Percentiles rank a stretch among this genome's conserved stretches.
phyloP scores from a whole-genome alignment of 2,888 invertebrate species.

The Abrostola triplasia region DNA sequence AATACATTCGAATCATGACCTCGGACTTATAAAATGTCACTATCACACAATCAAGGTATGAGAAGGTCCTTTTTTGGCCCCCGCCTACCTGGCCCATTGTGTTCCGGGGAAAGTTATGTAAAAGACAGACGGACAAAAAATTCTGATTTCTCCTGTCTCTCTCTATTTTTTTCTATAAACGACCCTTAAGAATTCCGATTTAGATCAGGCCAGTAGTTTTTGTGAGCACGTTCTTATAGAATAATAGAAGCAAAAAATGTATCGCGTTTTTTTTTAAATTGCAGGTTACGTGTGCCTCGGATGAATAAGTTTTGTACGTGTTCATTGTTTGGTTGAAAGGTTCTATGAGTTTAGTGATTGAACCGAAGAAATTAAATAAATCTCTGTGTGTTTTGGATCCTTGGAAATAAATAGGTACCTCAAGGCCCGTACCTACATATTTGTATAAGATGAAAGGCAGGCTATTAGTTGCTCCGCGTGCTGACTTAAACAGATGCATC shows the following conservation, averaged over 20 bases:
- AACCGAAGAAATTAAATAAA: slow-evolving; percentile 57
- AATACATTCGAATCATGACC: slow-evolving; percentile 68
- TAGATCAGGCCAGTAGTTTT: slow-evolving; percentile 78
- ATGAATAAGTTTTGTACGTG: slow-evolving; percentile 70
- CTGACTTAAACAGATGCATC: no score
- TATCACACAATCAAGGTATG: slow-evolving; percentile 74
- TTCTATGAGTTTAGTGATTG: slow-evolving; percentile 48
- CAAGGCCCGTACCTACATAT: slow-evolving; percentile 2
- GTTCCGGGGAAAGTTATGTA: slow-evolving; percentile 83
- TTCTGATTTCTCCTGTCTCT: slow-evolving; percentile 76
- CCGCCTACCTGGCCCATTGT: slow-evolving; percentile 82
- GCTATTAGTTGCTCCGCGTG: no score
- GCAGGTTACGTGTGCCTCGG: slow-evolving; percentile 76
- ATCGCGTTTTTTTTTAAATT: slow-evolving; percentile 72
- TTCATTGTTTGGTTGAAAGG: slow-evolving; percentile 64
- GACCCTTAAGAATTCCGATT: slow-evolving; percentile 79
- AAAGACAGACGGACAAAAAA: slow-evolving; percentile 79
- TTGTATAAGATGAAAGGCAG: background rate
- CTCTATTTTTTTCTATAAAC: slow-evolving; percentile 67
- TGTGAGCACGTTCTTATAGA: slow-evolving; percentile 71
- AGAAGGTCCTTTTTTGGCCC: slow-evolving; percentile 69
- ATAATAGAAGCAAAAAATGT: slow-evolving; percentile 64
- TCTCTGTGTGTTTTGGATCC: slow-evolving; percentile 54
- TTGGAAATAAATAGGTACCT: slow-evolving; percentile 49
- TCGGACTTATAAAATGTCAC: slow-evolving; percentile 81